These are phyloP conservation scores for Globodera rostochiensis DNA, from an alignment of 1,140 invertebrate species.

Conservation along the genomic window DNA sequence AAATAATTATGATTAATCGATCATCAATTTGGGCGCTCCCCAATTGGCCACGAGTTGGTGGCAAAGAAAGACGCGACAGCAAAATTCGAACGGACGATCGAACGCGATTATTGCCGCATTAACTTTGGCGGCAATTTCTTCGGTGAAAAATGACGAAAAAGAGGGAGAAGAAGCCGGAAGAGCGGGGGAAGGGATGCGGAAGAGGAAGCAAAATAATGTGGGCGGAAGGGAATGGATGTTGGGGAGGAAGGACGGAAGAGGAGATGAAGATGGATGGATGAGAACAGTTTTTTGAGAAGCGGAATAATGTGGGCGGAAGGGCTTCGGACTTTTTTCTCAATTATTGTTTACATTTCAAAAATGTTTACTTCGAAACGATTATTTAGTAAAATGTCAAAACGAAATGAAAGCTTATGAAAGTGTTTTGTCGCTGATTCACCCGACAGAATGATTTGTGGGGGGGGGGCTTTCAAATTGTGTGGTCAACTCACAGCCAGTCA, in stretches of 20 bases:
- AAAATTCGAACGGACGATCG: not conserved
- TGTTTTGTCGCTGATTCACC: too few relatives aligned
- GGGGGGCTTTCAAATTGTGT: too few relatives aligned
- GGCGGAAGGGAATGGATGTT: not conserved
- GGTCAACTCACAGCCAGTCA: too few relatives aligned
- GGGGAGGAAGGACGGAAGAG: not conserved
- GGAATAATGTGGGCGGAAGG: not conserved
- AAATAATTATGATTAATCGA: not conserved
- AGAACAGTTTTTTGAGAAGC: conserved; percentile 25
- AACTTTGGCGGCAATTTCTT: conserved; percentile 16
- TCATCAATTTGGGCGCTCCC: not conserved
- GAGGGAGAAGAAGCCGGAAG: not conserved
- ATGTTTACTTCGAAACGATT: too few relatives aligned
- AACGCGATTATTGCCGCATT: conserved; percentile 8
- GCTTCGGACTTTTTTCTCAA: too few relatives aligned
- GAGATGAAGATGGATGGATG: conserved; percentile 18
- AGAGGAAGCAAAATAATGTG: conserved; percentile 2
- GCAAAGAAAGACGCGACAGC: not conserved
- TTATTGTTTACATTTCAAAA: too few relatives aligned
- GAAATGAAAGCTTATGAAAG: too few relatives aligned
- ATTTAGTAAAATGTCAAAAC: too few relatives aligned
- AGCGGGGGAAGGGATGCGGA: not conserved
- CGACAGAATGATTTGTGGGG: too few relatives aligned
- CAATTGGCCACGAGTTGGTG: conserved; percentile 26
- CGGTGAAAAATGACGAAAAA: conserved; percentile 10